Base-by-base conservation (phyloP, 1,140 invertebrate species). In the Archivesica marissinica region DNA sequence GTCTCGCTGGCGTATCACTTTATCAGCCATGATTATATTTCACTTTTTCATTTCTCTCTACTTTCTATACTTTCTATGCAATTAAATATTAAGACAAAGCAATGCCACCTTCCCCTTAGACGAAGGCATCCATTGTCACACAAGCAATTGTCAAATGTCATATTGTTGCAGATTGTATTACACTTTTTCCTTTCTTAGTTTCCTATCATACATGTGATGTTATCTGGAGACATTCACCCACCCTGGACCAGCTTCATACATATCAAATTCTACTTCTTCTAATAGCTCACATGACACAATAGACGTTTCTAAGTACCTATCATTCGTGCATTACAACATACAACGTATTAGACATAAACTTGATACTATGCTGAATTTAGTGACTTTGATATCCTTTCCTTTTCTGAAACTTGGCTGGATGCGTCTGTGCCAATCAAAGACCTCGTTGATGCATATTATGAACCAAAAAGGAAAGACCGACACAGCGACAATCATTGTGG, bases 321-420 rank as follows among this genome's bases (percentile, higher is more conserved):
- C 4, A 2, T 30, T 30, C 54, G 13, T 28, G 25, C 54, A 59
- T 28, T 30, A 30, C 23, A 28, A 59, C 17, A 20, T 28, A 28
- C n/a, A 25, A 59, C 9, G 54, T 17, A 59, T 59, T 28, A 25
- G 17, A 59, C n/a, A 59, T 9, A 28, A 25, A 30, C 25, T 30
- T 59, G n/a, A 59, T 20, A 28, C n/a, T 30, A 2, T 30, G 23
- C 54, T 4, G 54, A 59, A 17, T 59, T 59, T 15, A 59, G 17
- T 3, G 33, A 68, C n/a, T 64, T 64, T 38, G 61, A 64, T 30
- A 68, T 68, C 23, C 64, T 68, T 68, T 38, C 64, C 13, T 68
- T 68, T 68, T 68, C 64, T 68, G 64, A 68, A 44, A 68, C 64
- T 3, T 68, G 35, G 64, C 20, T 44, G 35, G 23, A 68, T 20